Conservation (phyloP, 2,113 vertebrate genomes). For the Pollimyrus isidori region DNA sequence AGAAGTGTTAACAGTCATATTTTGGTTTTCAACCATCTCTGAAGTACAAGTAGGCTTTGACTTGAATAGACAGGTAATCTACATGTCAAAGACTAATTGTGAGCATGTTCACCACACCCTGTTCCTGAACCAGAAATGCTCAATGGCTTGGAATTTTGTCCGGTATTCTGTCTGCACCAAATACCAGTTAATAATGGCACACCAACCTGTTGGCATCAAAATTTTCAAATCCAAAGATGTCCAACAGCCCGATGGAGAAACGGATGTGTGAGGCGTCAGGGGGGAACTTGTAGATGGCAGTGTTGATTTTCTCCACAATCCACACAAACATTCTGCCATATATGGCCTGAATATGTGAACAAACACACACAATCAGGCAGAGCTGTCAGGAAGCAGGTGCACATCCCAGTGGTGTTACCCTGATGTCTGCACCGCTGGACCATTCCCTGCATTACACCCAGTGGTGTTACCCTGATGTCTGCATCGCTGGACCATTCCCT, state of each 20-base stretch:
- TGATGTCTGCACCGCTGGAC: too few relatives aligned
- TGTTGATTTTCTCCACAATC: slow-evolving; percentile 86
- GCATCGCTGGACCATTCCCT: too few relatives aligned
- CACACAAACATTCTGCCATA: slow-evolving; percentile 73
- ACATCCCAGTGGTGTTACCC: not conserved
- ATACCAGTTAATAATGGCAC: not conserved
- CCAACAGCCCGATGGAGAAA: slow-evolving; percentile 79
- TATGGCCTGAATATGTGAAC: slow-evolving; percentile 49
- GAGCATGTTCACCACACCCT: not conserved
- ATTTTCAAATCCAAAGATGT: slow-evolving; percentile 97
- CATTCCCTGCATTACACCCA: too few relatives aligned
- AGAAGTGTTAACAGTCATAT: not conserved
- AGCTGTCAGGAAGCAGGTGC: not conserved
- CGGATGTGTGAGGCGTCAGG: slow-evolving; percentile 36
- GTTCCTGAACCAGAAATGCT: not conserved
- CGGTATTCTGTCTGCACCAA: not conserved
- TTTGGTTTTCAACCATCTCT: not conserved
- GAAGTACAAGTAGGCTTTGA: not conserved
- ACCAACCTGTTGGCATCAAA: slow-evolving; percentile 81
- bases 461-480: too few relatives aligned
- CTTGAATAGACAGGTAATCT: not conserved
- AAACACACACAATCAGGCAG: not conserved
- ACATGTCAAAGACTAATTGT: not conserved
- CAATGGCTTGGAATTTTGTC: not conserved
- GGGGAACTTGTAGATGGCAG: slow-evolving; percentile 62